phyloP scores from a whole-genome alignment of 2,888 invertebrate genomes.

The Plusia festucae region DNA sequence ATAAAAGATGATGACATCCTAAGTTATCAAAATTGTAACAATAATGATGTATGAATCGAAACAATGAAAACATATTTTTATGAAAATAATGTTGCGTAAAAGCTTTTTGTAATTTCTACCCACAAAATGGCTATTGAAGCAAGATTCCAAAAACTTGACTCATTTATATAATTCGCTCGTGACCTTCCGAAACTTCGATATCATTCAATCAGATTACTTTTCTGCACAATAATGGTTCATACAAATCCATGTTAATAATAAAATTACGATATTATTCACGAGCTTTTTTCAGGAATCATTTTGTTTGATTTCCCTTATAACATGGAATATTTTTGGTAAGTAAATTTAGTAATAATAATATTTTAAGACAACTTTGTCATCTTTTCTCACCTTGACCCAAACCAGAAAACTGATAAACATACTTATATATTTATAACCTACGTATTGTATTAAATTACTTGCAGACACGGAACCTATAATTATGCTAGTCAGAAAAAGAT shows the following conservation, averaged over 20 bases:
- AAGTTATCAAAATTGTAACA: too few relatives aligned
- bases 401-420: too few relatives aligned
- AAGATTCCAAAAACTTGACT: slow-evolving; percentile 15
- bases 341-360: not conserved
- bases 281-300: not conserved
- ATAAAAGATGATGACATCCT: too few relatives aligned
- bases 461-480: too few relatives aligned
- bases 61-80: too few relatives aligned
- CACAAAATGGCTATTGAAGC: not conserved
- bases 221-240: not conserved
- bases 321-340: not conserved
- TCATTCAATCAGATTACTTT: not conserved
- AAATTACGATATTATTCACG: not conserved
- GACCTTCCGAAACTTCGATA: not conserved
- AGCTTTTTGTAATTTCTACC: not conserved
- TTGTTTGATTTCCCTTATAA: not conserved
- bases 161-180: slow-evolving; percentile 25
- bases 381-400: too few relatives aligned
- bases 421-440: too few relatives aligned
- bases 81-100: not conserved
- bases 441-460: too few relatives aligned
- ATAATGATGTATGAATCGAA: too few relatives aligned
- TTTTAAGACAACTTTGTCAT: too few relatives aligned
- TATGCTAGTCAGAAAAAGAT: too few relatives aligned
- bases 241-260: not conserved